Evolutionary conservation across 2,113 vertebrate species (phyloP).

Genomic region (Phoxinus phoxinus): DNA sequence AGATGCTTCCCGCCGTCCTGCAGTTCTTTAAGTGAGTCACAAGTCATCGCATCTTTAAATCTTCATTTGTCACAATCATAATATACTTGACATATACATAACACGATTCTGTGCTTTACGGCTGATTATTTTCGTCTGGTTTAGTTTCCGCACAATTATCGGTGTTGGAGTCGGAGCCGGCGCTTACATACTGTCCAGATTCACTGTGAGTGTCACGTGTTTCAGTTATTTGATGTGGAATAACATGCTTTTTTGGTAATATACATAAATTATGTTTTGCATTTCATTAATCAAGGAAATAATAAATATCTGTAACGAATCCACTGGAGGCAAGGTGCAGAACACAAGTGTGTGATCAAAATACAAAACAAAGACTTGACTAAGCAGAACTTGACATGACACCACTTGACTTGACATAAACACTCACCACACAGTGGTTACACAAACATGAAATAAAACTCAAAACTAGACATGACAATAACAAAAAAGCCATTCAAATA

Average conservation of each 20-base stretch:
- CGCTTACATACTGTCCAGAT: conserved; percentile 85
- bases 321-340: too few relatives aligned
- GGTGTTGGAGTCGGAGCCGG: conserved; percentile 91
- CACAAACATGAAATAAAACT: too few relatives aligned
- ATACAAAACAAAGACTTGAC: too few relatives aligned
- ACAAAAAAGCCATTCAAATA: not conserved
- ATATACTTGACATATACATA: not conserved
- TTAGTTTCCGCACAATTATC: conserved; percentile 87
- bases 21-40: conserved; percentile 88
- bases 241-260: not conserved
- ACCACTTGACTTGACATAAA: too few relatives aligned
- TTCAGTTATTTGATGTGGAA: not conserved
- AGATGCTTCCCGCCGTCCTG: conserved; percentile 88
- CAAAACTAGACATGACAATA: not conserved
- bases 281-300: not conserved
- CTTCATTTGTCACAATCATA: too few relatives aligned
- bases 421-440: too few relatives aligned
- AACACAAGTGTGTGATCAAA: too few relatives aligned
- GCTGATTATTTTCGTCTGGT: conserved; percentile 5
- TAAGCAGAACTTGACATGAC: too few relatives aligned
- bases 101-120: not conserved
- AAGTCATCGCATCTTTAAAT: not conserved
- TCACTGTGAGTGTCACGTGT: conserved; percentile 79
- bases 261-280: not conserved
- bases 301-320: not conserved